These are phyloP conservation scores for Fulica atra DNA, from an alignment of 2,113 vertebrate species.

Conservation along the genomic window DNA sequence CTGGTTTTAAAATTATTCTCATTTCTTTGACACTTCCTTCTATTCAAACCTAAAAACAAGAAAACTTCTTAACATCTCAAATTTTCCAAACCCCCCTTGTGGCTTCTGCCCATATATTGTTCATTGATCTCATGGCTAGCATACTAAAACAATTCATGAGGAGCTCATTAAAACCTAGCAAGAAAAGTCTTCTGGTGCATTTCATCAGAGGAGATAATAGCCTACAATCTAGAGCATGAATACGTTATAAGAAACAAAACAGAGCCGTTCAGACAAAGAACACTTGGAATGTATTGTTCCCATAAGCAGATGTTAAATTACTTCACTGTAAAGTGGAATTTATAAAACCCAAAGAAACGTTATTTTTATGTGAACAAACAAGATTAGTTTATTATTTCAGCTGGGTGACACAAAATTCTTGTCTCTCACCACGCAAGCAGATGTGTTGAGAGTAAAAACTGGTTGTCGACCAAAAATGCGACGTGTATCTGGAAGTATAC, in stretches of 20 bases:
- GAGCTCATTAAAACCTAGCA: background rate
- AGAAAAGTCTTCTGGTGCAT: constrained; percentile 32
- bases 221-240: constrained; percentile 55
- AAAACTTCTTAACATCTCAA: background rate
- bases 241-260: constrained; percentile 38
- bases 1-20: background rate
- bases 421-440: background rate
- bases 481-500: background rate
- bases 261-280: constrained; percentile 4
- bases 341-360: background rate
- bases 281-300: constrained; percentile 44
- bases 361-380: background rate
- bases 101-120: background rate
- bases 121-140: background rate
- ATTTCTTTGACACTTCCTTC: background rate
- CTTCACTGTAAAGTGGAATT: constrained; percentile 14
- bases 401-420: background rate
- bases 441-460: background rate
- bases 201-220: constrained; percentile 53
- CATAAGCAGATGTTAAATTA: constrained; percentile 64
- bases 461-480: background rate
- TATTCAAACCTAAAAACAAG: background rate
- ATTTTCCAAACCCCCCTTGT: background rate
- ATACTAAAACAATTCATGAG: constrained; percentile 2
- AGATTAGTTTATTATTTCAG: background rate